phyloP scores from a whole-genome alignment of 2,113 vertebrate genomes.

The Oxygymnocypris stewartii region DNA sequence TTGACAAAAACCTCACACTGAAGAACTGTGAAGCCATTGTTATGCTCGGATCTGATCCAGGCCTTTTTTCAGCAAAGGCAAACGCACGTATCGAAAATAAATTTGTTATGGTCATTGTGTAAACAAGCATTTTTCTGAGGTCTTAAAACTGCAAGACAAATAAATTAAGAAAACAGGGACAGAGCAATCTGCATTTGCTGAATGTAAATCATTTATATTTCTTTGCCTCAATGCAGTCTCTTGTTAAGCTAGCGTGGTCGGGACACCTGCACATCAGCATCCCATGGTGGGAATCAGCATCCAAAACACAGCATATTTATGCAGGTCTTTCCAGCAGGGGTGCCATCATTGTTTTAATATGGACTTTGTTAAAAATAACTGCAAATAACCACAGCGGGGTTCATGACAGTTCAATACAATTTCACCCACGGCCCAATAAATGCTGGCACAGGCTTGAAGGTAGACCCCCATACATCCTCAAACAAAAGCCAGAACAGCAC shows the following conservation, averaged over 20 bases:
- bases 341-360: constrained; percentile 23
- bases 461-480: constrained; percentile 35
- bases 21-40: background rate
- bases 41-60: background rate
- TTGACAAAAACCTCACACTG: background rate
- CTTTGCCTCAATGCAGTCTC: background rate
- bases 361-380: constrained; percentile 29
- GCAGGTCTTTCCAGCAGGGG: constrained; percentile 1
- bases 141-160: background rate
- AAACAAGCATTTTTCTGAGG: background rate
- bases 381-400: constrained; percentile 22
- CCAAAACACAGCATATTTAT: background rate
- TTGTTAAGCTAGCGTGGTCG: background rate
- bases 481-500: constrained; percentile 30
- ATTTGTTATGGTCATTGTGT: background rate
- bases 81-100: background rate
- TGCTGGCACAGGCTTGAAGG: constrained; percentile 12
- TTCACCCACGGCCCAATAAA: constrained; percentile 26
- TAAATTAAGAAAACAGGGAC: background rate
- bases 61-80: background rate
- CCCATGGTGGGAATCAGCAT: background rate
- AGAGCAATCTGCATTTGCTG: background rate
- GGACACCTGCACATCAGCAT: constrained; percentile 1
- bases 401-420: constrained; percentile 40
- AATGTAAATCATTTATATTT: background rate